Evolutionary conservation across 2,113 vertebrate species (phyloP), one percentile per base, ranked within the genome.

Genomic region (Vireo altiloquus): DNA sequence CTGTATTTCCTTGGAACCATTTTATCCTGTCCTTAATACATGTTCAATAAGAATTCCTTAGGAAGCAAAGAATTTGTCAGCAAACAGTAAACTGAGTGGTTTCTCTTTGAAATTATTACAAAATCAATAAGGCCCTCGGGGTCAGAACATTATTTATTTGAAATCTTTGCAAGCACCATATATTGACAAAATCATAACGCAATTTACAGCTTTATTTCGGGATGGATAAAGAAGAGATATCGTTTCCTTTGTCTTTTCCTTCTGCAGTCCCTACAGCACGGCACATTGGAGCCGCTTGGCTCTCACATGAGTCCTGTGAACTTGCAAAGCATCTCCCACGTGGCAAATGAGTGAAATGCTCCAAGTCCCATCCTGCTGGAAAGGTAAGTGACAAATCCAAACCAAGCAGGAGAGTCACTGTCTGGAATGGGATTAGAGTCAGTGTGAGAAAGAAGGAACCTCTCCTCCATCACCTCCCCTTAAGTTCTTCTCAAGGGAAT

Each of bases 51-150:
- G 42, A 91, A 95, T 94, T 92, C 79, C 69, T 87, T n/a, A 60
- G 89, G 83, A 97, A 96, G 78, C n/a, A 47, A 92, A 74, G 64
- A 93, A 93, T 95, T 97, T 96, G 95, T 96, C 94, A 96, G 85
- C 87, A 79, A 97, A 94, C 44, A 60, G 75, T 63, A 89, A 97
- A 97, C 63, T 42, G 95, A 90, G 94, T 93, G 85, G 84, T 86
- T 97, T 94, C 89, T 91, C 94, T 97, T 94, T n/a, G 12, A 97
- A 97, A 98, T 97, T 56, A 96, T 95, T 96, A 61, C 77, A 96
- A 98, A 97, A 97, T 97, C 96, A 97, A 97, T 97, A 95, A 81
- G 54, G 61, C 24, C 89, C 50, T 79, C n/a, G 9, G 90, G 88
- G 94, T 88, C 85, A 75, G 83, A 94, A 68, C 57, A 57, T 95